These are phyloP conservation scores for Saimiri boliviensis DNA, from an alignment of 2,113 vertebrate species.

Conservation along the genomic window DNA sequence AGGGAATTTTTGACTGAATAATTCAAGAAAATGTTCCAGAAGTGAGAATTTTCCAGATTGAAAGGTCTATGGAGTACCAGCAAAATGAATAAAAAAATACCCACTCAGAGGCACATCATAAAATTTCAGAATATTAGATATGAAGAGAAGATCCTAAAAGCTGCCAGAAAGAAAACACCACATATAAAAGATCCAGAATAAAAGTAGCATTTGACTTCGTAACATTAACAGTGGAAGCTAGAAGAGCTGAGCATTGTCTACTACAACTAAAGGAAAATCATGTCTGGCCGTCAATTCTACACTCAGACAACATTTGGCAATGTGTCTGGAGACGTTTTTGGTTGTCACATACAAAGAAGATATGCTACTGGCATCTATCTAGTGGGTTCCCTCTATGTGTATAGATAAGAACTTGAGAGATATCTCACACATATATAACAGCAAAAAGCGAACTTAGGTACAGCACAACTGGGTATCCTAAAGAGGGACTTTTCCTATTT, in stretches of 20 bases:
- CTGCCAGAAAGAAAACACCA: background rate
- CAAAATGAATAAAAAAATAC: background rate
- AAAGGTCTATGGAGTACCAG: background rate
- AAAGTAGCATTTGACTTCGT: background rate
- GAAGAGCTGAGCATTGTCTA: background rate
- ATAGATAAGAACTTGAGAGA: background rate
- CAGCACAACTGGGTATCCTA: background rate
- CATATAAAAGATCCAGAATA: background rate
- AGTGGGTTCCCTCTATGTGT: background rate
- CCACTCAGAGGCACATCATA: background rate
- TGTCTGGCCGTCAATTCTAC: background rate
- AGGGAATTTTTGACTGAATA: slow-evolving; percentile 1
- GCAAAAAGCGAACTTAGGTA: background rate
- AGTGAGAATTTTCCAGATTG: background rate
- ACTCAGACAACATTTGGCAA: background rate
- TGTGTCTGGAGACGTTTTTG: background rate
- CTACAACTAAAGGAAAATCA: background rate
- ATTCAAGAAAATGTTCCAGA: slow-evolving; percentile 6
- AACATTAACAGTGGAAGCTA: background rate
- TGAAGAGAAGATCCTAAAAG: background rate
- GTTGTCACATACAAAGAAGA: background rate
- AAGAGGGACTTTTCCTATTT: background rate
- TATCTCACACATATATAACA: background rate
- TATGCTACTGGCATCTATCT: background rate
- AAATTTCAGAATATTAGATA: background rate